Conservation (phyloP, 2,113 vertebrate species). For the Meriones unguiculatus region DNA sequence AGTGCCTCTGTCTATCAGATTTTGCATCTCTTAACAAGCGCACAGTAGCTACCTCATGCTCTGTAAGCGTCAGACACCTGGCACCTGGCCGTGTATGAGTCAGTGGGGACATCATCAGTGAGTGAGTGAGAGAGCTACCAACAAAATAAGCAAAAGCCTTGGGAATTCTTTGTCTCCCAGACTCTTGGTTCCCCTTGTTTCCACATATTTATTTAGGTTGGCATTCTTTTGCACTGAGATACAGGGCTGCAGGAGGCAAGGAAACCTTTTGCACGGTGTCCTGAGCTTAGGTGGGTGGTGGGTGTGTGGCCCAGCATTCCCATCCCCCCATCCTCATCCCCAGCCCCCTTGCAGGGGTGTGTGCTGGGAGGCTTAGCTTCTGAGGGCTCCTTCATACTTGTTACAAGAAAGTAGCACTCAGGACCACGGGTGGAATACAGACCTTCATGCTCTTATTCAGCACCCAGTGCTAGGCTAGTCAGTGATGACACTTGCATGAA, state of each 20-base stretch:
- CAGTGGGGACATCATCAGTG: too few relatives aligned
- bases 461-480: not conserved
- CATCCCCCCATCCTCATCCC: too few relatives aligned
- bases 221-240: not conserved
- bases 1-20: not conserved
- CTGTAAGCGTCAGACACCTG: not conserved
- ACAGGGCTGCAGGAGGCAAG: not conserved
- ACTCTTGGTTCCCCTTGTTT: not conserved
- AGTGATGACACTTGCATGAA: not conserved
- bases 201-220: not conserved
- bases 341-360: rapidly evolving
- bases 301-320: not conserved
- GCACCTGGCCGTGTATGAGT: not conserved
- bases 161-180: not conserved
- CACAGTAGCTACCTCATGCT: not conserved
- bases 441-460: not conserved
- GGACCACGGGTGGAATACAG: rapidly evolving
- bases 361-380: not conserved
- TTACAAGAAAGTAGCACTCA: not conserved
- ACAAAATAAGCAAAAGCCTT: not conserved
- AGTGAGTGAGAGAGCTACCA: not conserved
- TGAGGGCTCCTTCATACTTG: rapidly evolving
- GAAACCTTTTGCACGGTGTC: not conserved
- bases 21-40: not conserved
- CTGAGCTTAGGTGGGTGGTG: rapidly evolving